Evolutionary conservation across 2,113 vertebrate species (phyloP).

Genomic region (Chloropsis cyanopogon): DNA sequence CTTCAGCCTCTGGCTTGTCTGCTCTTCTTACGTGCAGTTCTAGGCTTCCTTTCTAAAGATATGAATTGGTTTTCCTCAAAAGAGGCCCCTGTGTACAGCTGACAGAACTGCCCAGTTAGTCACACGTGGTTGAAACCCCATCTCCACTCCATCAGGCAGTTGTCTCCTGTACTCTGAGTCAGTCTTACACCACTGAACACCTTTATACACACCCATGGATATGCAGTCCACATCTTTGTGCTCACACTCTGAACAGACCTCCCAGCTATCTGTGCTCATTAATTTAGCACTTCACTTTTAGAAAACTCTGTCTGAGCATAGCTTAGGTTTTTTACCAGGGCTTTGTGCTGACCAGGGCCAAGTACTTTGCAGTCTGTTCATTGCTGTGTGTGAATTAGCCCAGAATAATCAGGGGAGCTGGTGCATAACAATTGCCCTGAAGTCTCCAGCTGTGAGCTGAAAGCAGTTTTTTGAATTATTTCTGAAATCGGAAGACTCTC

Average conservation of each 20-base stretch:
- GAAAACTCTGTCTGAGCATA: background rate
- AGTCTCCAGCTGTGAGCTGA: background rate
- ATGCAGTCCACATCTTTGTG: background rate
- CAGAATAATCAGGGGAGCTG: background rate
- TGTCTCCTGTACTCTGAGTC: background rate
- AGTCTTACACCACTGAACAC: background rate
- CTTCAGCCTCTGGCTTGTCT: background rate
- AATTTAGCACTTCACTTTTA: background rate
- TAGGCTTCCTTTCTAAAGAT: background rate
- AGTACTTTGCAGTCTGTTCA: background rate
- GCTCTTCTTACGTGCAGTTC: background rate
- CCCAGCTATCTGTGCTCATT: background rate
- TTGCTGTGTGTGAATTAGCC: background rate
- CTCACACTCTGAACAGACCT: background rate
- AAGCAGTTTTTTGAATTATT: background rate
- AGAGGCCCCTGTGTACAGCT: background rate
- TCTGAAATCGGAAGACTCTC: background rate
- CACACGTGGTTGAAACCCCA: background rate
- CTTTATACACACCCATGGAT: background rate
- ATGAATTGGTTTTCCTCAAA: background rate
- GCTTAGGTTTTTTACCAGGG: background rate
- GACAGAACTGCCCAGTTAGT: background rate
- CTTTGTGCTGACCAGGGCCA: background rate
- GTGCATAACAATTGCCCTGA: background rate
- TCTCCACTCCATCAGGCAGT: background rate